Conservation (phyloP, 2,113 vertebrate species). For the Martes martes region DNA sequence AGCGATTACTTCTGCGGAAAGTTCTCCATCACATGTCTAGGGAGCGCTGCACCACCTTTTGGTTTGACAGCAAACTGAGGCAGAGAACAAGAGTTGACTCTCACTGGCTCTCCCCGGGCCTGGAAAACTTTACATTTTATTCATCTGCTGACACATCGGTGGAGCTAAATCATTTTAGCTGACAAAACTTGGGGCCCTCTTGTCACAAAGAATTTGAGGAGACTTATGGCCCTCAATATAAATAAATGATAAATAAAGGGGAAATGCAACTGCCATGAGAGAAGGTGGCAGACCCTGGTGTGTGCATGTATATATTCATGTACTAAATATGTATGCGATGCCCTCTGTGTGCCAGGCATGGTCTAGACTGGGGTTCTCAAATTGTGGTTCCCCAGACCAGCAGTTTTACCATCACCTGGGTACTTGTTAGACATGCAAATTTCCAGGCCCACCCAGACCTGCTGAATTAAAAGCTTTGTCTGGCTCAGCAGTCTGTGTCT, state of each 20-base stretch:
- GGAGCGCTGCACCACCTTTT: background rate
- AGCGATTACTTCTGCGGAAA: background rate
- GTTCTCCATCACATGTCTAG: background rate
- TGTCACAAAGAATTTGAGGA: background rate
- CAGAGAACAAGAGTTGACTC: background rate
- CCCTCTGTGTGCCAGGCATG: background rate
- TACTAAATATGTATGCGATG: no score
- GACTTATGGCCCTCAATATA: background rate
- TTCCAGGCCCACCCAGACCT: background rate
- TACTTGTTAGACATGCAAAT: background rate
- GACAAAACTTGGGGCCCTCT: background rate
- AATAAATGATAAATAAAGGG: background rate
- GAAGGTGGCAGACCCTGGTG: background rate
- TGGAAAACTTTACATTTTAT: background rate
- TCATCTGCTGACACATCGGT: background rate
- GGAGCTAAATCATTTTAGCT: background rate
- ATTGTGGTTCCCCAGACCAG: background rate
- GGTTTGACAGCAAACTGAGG: background rate
- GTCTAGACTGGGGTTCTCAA: background rate
- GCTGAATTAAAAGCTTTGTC: background rate
- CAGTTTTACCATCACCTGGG: background rate
- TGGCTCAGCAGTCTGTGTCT: background rate
- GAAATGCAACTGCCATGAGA: background rate
- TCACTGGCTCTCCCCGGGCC: background rate
- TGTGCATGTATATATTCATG: fast-evolving